These are phyloP conservation scores for Eueides isabella DNA, from an alignment of 1,140 invertebrate genomes.

Conservation along the genomic window DNA sequence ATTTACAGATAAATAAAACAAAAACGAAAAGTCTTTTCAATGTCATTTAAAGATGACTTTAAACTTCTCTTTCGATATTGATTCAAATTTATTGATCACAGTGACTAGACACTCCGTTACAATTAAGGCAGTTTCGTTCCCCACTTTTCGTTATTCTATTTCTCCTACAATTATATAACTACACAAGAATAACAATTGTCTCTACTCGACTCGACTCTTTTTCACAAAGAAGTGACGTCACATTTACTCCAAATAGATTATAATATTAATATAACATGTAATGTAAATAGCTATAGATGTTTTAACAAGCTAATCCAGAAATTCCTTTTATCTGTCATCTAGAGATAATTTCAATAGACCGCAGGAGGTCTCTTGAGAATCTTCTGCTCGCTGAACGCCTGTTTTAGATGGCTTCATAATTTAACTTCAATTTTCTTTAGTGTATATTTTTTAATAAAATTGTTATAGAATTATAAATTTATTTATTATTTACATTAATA, in stretches of 20 bases:
- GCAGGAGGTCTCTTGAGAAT: conserved; percentile 2
- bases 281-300: neutral
- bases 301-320: neutral
- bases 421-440: neutral
- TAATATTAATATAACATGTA: neutral
- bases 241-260: neutral
- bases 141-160: no score
- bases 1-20: no score
- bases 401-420: conserved; percentile 1
- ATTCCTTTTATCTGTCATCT: neutral
- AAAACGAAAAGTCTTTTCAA: no score
- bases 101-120: no score
- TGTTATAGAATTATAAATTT: no score
- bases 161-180: no score
- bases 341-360: neutral
- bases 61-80: no score
- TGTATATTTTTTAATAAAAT: neutral
- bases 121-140: no score
- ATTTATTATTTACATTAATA: no score
- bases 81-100: no score
- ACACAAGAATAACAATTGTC: neutral
- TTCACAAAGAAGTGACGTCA: neutral
- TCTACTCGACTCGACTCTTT: neutral
- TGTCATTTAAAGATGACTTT: no score
- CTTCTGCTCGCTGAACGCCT: conserved; percentile 7